Base-by-base conservation (phyloP, 1,140 invertebrate species). In the Battus philenor region DNA sequence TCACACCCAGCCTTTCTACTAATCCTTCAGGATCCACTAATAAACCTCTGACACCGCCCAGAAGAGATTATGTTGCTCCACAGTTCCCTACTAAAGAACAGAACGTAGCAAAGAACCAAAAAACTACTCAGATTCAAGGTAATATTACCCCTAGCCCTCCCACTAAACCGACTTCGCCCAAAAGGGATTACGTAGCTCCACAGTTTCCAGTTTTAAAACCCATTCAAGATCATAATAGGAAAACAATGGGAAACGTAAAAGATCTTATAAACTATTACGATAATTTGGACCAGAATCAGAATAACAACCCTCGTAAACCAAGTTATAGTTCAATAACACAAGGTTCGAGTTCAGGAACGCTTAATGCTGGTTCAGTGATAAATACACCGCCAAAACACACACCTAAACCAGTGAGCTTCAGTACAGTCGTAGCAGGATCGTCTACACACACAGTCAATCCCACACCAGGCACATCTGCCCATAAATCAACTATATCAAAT, bases 231-330 rank as follows among this genome's bases (percentile, higher is more conserved):
- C 58, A 50, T 20, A 58, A 57, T 43, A 54, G 57, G 32, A 44
- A 44, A 41, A 33, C 41, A 41, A 30, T 54, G 2, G 75, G 74
- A 29, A 78, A 80, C 59, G 78, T 85, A 2, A 77, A 82, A 54
- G 78, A 79, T 55, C 50, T 85, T 4, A 50, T 85, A 9, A 78
- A 85, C 43, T 82, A 72, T 50, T 85, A 73, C 44, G 73, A 85
- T 39, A 79, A 55, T 38, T 44, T 41, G 44, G 47, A 8, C 30
- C 61, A 57, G 44, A 53, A 33, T 39, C 24, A 39, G 11, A 15
- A 17, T 50, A 29, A 26, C 51, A 48, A 47, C 30, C 18, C 44
- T 29, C 53, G 54, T 33, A 47, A 52, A 26, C 66, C 71, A n/a
- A 82, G 69, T 50, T 85, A 77, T 36, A 85, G 78, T 56, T 71